phyloP scores from a whole-genome alignment of 2,888 invertebrate genomes.

The Biston stratarius region DNA sequence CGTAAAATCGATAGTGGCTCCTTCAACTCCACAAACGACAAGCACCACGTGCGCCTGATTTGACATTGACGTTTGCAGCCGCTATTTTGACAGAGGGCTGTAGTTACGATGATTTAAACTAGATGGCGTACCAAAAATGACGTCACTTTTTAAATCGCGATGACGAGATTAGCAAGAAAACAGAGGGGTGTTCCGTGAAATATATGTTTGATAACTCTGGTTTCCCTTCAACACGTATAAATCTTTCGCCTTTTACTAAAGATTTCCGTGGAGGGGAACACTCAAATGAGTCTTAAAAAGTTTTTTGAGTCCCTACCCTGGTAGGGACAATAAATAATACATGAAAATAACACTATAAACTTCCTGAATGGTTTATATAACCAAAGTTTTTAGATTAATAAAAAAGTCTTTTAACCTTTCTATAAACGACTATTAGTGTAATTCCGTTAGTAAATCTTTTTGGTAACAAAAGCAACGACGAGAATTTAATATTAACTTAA shows the following conservation, averaged over 20 bases:
- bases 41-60: not conserved
- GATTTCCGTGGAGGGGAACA: slow-evolving; percentile 89
- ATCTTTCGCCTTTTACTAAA: slow-evolving; percentile 94
- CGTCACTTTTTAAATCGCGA: slow-evolving; percentile 17
- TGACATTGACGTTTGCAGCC: not conserved
- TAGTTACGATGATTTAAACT: not conserved
- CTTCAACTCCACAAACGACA: not conserved
- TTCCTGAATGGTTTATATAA: too few relatives aligned
- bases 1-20: too few relatives aligned
- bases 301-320: slow-evolving; percentile 16
- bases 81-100: not conserved
- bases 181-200: not conserved
- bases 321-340: not conserved
- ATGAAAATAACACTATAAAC: too few relatives aligned
- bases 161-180: not conserved
- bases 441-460: too few relatives aligned
- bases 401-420: too few relatives aligned
- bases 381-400: too few relatives aligned
- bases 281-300: slow-evolving; percentile 24
- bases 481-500: too few relatives aligned
- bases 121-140: slow-evolving; percentile 20
- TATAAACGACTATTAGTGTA: too few relatives aligned
- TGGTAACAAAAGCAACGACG: too few relatives aligned
- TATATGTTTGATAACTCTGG: not conserved
- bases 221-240: slow-evolving; percentile 81